Percentiles rank a stretch among this genome's conserved stretches.
These are phyloP conservation scores for Meghimatium bilineatum DNA, from an alignment of 2,888 invertebrate genomes.

Conservation along the genomic window DNA sequence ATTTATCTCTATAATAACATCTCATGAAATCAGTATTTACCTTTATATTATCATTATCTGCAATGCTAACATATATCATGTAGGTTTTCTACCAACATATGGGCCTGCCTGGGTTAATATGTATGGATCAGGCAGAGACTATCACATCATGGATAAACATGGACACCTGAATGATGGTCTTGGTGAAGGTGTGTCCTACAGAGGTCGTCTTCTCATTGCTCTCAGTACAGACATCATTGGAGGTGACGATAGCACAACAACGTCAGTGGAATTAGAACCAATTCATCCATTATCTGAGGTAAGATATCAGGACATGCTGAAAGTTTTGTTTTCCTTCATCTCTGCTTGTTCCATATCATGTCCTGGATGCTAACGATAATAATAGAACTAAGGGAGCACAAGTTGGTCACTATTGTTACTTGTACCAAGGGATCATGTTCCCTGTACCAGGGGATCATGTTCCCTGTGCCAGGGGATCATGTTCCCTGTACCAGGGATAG, in stretches of 20 bases:
- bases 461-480: too few species aligned
- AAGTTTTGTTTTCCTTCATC: too few species aligned
- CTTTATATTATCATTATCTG: too few species aligned
- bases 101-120: slow-evolving; percentile 92
- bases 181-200: slow-evolving; percentile 84
- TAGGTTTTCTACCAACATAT: slow-evolving; percentile 92
- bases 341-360: too few species aligned
- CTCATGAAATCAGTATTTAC: too few species aligned
- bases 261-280: slow-evolving; percentile 86
- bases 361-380: too few species aligned
- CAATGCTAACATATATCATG: slow-evolving; percentile 4
- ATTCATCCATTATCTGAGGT: slow-evolving; percentile 86
- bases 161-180: slow-evolving; percentile 89
- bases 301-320: slow-evolving; percentile 37
- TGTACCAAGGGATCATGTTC: too few species aligned
- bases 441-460: too few species aligned
- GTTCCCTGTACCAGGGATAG: too few species aligned
- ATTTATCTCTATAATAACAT: too few species aligned
- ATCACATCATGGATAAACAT: slow-evolving; percentile 88
- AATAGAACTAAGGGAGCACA: too few species aligned
- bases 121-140: slow-evolving; percentile 92
- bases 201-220: slow-evolving; percentile 88
- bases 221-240: slow-evolving; percentile 91
- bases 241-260: slow-evolving; percentile 85
- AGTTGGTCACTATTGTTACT: too few species aligned